These are phyloP conservation scores for Andricus quercusramuli DNA, from an alignment of 2,888 invertebrate species.

Conservation along the genomic window DNA sequence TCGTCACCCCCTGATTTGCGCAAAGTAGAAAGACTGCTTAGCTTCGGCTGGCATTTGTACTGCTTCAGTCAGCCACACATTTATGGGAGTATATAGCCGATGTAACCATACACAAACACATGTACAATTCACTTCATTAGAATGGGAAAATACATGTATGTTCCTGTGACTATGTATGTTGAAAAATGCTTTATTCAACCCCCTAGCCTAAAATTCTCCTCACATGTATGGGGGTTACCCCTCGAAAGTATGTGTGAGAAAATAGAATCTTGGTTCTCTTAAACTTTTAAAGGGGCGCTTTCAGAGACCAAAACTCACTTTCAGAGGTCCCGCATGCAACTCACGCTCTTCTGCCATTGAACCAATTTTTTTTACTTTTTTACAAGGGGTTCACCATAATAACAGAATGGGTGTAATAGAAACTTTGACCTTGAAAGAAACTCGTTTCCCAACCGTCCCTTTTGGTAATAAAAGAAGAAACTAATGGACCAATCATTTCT, in stretches of 20 bases:
- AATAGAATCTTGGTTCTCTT: neutral
- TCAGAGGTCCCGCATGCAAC: conserved; percentile 33
- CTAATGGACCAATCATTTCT: conserved; percentile 15
- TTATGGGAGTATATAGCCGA: neutral
- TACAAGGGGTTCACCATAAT: conserved; percentile 7
- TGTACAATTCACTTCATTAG: neutral
- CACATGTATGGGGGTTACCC: conserved; percentile 1
- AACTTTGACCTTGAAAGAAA: conserved; percentile 32
- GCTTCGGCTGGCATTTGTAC: conserved; percentile 56
- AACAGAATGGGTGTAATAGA: conserved; percentile 29
- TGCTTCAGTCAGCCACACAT: conserved; percentile 51
- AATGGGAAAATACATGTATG: neutral
- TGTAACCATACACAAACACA: neutral
- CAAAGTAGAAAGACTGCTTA: neutral
- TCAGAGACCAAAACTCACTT: conserved; percentile 2
- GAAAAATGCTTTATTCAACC: conserved; percentile 46
- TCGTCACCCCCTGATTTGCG: neutral
- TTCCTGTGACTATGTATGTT: neutral
- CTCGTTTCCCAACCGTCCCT: conserved; percentile 21
- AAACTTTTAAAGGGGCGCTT: neutral
- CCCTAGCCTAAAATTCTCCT: conserved; percentile 9
- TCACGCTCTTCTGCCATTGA: conserved; percentile 20
- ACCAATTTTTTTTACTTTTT: conserved; percentile 9
- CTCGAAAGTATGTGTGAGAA: neutral
- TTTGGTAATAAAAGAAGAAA: neutral